A percentile compares a stretch with the other conserved stretches of the same genome.
Conservation (phyloP, 2,113 vertebrate genomes). For the Sakesphorus luctuosus region DNA sequence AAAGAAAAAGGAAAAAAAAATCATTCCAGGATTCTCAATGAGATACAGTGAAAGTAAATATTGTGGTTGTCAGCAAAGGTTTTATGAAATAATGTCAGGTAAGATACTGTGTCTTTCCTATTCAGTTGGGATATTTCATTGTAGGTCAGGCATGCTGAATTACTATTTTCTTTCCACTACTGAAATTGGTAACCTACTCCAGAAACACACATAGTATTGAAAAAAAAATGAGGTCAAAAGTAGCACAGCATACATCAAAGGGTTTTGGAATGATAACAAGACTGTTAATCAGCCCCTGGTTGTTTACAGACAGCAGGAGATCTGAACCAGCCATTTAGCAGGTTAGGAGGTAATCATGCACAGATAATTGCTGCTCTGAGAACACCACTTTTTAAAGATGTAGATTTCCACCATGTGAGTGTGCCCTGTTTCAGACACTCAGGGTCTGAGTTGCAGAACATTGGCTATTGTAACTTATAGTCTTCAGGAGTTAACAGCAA, state of each 20-base stretch:
- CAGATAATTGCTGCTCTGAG: slow-evolving; percentile 48
- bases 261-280: slow-evolving; percentile 36
- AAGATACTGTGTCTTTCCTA: neutral
- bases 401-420: neutral
- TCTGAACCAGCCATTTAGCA: slow-evolving; percentile 51
- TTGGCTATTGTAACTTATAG: neutral
- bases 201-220: neutral
- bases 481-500: neutral
- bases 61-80: neutral
- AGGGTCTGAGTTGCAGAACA: neutral
- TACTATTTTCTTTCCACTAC: neutral
- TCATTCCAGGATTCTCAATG: neutral
- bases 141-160: neutral
- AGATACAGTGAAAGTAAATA: neutral
- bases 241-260: slow-evolving; percentile 16
- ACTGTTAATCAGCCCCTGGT: slow-evolving; percentile 49
- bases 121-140: neutral
- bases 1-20: neutral
- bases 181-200: neutral
- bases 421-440: neutral
- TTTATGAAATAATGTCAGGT: neutral
- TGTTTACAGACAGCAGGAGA: slow-evolving; percentile 54
- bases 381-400: neutral
- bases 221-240: slow-evolving; percentile 50
- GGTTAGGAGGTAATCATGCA: slow-evolving; percentile 53